Percentiles rank a stretch among this genome's conserved stretches.
Evolutionary conservation across 2,797 vertebrate genomes (phyloP).

Genomic region (Hirundo rustica): DNA sequence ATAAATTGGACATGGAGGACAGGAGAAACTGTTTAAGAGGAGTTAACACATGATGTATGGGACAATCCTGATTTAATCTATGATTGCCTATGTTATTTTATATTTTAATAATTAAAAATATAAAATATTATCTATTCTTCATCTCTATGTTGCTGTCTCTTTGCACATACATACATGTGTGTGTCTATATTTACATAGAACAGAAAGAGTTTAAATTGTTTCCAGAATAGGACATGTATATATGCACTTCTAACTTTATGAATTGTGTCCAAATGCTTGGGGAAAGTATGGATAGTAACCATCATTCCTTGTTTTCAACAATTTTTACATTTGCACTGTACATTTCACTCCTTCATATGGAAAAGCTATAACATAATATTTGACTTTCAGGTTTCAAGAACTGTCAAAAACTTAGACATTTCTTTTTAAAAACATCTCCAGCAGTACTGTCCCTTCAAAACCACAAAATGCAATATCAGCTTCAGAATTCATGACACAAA

Average conservation of each 20-base stretch:
- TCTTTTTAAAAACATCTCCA: neutral
- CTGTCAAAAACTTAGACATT: neutral
- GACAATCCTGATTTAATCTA: neutral
- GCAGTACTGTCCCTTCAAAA: neutral
- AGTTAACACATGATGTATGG: neutral
- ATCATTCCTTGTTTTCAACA: neutral
- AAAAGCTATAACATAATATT: neutral
- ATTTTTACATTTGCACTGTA: neutral
- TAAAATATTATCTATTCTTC: neutral
- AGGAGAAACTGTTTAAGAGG: neutral
- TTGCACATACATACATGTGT: neutral
- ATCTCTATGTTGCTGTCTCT: neutral
- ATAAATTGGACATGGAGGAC: neutral
- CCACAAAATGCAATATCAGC: neutral
- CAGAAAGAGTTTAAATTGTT: neutral
- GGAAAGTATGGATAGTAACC: neutral
- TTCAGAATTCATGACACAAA: neutral
- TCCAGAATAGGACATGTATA: neutral
- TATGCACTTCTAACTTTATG: neutral
- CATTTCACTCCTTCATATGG: neutral
- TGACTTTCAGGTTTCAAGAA: neutral
- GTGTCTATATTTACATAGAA: neutral
- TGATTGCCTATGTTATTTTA: neutral
- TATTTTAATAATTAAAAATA: neutral
- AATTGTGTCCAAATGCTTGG: neutral